Evolutionary conservation across 2,797 vertebrate species (phyloP).

Genomic region (Leptoclinus maculatus): DNA sequence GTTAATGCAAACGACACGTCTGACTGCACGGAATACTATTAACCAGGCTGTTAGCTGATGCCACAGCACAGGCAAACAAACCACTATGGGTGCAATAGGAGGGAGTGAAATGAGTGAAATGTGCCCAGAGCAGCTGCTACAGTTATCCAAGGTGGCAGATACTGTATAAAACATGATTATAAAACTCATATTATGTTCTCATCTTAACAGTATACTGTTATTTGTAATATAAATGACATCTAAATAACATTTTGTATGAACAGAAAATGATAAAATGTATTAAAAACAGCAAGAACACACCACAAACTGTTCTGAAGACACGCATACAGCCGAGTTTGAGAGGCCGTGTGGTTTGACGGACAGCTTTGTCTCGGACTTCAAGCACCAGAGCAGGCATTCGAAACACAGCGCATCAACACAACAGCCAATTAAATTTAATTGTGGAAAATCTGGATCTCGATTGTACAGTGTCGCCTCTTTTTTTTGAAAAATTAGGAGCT

Average conservation of each 20-base stretch:
- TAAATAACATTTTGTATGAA: not conserved
- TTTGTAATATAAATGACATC: not conserved
- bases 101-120: not conserved
- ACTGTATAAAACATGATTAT: not conserved
- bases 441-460: not conserved
- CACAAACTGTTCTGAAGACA: not conserved
- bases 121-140: conserved; percentile 24
- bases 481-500: not conserved
- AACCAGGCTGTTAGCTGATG: conserved; percentile 49
- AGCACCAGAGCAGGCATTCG: not conserved
- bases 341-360: not conserved
- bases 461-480: not conserved
- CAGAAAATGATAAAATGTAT: not conserved
- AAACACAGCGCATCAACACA: not conserved
- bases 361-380: not conserved
- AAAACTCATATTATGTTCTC: not conserved
- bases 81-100: not conserved
- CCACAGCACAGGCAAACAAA: conserved; percentile 27
- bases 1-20: conserved; percentile 56
- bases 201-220: not conserved
- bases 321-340: no score
- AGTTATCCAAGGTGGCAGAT: not conserved
- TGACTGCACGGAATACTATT: conserved; percentile 53
- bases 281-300: not conserved
- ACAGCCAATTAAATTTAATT: not conserved